Evolutionary conservation across 1,140 invertebrate genomes (phyloP).

Genomic region (Papilio glaucus): DNA sequence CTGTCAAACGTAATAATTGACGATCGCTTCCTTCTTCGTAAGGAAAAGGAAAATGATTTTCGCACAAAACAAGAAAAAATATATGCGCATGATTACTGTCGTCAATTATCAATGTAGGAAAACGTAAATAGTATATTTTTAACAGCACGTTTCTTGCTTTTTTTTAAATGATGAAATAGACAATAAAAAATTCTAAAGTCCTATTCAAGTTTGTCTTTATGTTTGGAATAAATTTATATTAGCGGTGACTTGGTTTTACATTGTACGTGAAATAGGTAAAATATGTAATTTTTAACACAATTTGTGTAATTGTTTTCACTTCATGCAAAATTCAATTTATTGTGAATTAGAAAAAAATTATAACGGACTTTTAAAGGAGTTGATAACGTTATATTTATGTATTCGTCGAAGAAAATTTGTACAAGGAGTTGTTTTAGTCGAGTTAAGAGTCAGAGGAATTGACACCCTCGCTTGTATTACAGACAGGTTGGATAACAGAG

Average conservation of each 20-base stretch:
- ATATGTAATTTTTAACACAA: too few species aligned
- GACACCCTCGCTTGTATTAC: background rate
- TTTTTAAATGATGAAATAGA: background rate
- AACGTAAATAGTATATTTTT: background rate
- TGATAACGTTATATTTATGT: too few species aligned
- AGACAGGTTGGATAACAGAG: background rate
- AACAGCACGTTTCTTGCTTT: background rate
- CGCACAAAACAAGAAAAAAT: background rate
- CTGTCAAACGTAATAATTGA: slow-evolving; percentile 5
- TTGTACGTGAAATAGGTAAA: too few species aligned
- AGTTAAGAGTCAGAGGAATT: background rate
- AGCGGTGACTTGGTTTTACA: too few species aligned
- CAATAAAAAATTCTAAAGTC: background rate
- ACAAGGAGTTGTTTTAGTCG: background rate
- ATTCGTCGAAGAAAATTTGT: background rate
- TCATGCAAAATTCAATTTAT: too few species aligned
- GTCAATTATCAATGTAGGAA: background rate
- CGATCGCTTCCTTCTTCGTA: background rate
- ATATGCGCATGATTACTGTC: background rate
- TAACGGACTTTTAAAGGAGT: too few species aligned
- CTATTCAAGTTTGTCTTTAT: background rate
- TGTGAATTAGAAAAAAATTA: too few species aligned
- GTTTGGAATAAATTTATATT: background rate
- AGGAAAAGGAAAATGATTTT: background rate
- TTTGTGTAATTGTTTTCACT: too few species aligned